Evolutionary conservation across 2,888 invertebrate species (phyloP).

Genomic region (Stenotaenia linearis): DNA sequence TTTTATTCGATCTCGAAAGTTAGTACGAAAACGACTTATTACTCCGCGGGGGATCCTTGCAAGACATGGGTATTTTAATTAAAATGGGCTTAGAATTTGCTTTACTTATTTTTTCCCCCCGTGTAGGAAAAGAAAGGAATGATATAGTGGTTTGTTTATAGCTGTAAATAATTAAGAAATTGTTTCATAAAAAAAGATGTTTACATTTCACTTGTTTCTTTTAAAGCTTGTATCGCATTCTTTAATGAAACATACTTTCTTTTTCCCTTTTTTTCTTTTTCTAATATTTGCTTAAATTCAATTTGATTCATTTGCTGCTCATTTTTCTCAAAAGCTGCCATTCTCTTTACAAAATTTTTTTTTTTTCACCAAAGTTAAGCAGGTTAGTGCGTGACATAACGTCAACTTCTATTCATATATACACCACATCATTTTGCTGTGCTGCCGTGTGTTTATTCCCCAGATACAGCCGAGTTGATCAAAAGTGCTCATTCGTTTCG

Average conservation of each 20-base stretch:
- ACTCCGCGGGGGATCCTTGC: neutral
- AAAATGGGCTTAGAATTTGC: slow-evolving; percentile 1
- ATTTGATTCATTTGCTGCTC: too few relatives aligned
- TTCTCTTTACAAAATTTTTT: neutral
- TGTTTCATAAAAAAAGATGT: neutral
- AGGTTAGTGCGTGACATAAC: slow-evolving; percentile 13
- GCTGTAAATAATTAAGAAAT: neutral
- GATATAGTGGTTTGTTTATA: neutral
- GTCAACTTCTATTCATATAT: neutral
- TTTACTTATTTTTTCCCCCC: neutral
- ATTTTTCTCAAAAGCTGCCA: neutral
- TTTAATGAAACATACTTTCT: too few relatives aligned
- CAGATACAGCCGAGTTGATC: neutral
- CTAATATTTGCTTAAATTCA: too few relatives aligned
- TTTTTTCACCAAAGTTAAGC: neutral
- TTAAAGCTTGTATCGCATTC: too few relatives aligned
- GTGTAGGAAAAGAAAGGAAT: neutral
- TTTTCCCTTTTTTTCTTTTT: too few relatives aligned
- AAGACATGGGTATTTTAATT: slow-evolving; percentile 10
- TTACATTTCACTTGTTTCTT: neutral
- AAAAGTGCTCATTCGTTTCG: slow-evolving; percentile 6
- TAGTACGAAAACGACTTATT: slow-evolving; percentile 13
- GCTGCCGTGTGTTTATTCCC: neutral
- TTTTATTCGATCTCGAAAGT: neutral
- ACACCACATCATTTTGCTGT: neutral